Evolutionary conservation across 1,140 invertebrate species (phyloP), one percentile per base, ranked within the genome.

Genomic region (Acromyrmex charruanus): DNA sequence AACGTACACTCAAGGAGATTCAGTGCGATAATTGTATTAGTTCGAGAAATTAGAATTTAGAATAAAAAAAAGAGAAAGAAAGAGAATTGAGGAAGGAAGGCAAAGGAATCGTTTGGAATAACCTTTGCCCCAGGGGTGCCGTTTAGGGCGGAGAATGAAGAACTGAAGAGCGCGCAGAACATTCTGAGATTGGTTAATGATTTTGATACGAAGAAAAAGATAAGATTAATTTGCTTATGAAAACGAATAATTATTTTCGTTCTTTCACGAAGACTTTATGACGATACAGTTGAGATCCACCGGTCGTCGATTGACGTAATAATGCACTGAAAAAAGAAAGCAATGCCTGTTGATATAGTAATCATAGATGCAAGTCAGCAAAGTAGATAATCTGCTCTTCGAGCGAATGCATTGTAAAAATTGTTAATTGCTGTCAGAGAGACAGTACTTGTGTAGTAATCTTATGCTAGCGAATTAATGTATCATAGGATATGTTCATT

Each of bases 191-290:
- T 93, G 91, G 90, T 93, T 94, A 93, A 94, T 94, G 92, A 93
- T 91, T 94, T 94, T 94, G 92, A 93, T 94, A 93, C 91, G 92
- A 93, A 84, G 93, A 89, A 93, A 94, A 93, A 92, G 93, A 93
- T 94, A 94, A 94, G 91, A 94, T 94, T 94, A 93, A 94, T 93
- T 94, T 94, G 93, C 91, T 91, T 92, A 86, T 88, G 93, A 94
- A 93, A 92, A 92, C 91, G 91, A 93, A 93, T 93, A 93, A 94
- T 94, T 92, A 94, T 31, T 4, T 31, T 6, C 31, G 31, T 35
- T 39, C 25, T 12, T 28, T 18, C 14, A 80, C 31, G 63, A 55
- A 44, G n/a, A 18, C 6, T 80, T 80, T 55, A 49, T 28, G 7
- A 80, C 2, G 49, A 79, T 66, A 66, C 31, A 68, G 28, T 68